Conservation (phyloP, 2,888 invertebrate genomes). For the Leucophora obtusa region DNA sequence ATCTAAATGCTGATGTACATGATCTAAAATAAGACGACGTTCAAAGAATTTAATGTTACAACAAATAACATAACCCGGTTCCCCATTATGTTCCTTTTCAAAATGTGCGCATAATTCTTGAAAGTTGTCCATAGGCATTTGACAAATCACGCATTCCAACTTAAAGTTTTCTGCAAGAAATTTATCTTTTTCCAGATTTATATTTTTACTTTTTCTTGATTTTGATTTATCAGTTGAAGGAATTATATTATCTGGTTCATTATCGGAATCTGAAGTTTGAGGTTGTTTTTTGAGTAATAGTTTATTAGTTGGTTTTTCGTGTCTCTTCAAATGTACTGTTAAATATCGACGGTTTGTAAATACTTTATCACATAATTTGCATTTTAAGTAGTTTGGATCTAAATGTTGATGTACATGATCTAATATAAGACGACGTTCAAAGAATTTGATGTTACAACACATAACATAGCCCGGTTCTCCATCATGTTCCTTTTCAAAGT, state of each 20-base stretch:
- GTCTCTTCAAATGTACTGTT: neutral
- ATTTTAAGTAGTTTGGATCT: neutral
- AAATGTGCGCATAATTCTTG: conserved; percentile 1
- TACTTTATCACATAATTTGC: no score
- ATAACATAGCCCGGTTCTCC: conserved; percentile 4
- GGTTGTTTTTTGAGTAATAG: neutral
- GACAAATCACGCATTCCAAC: conserved; percentile 4
- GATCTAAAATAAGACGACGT: conserved; percentile 14
- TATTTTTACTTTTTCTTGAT: neutral
- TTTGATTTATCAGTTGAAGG: conserved; percentile 15
- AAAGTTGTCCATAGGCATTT: conserved; percentile 6
- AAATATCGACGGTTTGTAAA: neutral
- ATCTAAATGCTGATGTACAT: conserved; percentile 18
- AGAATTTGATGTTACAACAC: conserved; percentile 18
- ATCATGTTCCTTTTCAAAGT: neutral
- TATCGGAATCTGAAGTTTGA: neutral
- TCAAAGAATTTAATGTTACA: conserved; percentile 11
- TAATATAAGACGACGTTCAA: neutral
- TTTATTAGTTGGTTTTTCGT: neutral
- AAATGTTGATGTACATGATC: conserved; percentile 22
- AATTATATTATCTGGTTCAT: conserved; percentile 70
- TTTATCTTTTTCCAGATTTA: conserved; percentile 17
- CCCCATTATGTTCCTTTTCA: neutral
- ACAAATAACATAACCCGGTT: conserved; percentile 18
- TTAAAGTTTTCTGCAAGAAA: conserved; percentile 25